Percentiles rank a stretch among this genome's conserved stretches.
Evolutionary conservation across 2,113 vertebrate species (phyloP).

Genomic region (Phalacrocorax pelagicus): DNA sequence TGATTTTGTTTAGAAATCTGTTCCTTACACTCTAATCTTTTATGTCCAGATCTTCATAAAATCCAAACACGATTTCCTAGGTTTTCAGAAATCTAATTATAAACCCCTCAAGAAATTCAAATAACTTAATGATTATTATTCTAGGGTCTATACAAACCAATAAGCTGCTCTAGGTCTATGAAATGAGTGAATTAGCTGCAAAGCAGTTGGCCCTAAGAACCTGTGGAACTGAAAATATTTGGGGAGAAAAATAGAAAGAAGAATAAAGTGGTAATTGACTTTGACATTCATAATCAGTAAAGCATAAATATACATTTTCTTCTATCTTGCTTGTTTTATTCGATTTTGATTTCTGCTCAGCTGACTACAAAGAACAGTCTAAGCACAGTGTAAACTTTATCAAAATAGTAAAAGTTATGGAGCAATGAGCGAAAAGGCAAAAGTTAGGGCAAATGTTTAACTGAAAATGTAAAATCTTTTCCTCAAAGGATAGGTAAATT

Average conservation of each 20-base stretch:
- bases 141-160: not conserved
- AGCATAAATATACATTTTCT: not conserved
- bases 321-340: not conserved
- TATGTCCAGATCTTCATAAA: not conserved
- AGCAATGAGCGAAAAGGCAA: not conserved
- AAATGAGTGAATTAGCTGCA: not conserved
- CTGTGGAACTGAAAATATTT: not conserved
- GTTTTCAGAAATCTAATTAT: not conserved
- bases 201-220: not conserved
- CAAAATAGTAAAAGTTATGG: not conserved
- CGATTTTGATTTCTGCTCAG: not conserved
- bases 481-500: conserved; percentile 10
- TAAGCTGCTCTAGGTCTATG: not conserved
- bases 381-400: not conserved
- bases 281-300: not conserved
- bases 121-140: not conserved
- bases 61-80: not conserved
- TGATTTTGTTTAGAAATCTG: not conserved
- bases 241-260: not conserved
- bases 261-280: not conserved
- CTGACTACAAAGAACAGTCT: not conserved
- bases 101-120: rapidly evolving
- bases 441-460: not conserved
- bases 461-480: not conserved
- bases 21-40: not conserved